Evolutionary conservation across 2,888 invertebrate genomes (phyloP), one percentile per base, ranked within the genome.

Genomic region (Sinotaia quadrata): DNA sequence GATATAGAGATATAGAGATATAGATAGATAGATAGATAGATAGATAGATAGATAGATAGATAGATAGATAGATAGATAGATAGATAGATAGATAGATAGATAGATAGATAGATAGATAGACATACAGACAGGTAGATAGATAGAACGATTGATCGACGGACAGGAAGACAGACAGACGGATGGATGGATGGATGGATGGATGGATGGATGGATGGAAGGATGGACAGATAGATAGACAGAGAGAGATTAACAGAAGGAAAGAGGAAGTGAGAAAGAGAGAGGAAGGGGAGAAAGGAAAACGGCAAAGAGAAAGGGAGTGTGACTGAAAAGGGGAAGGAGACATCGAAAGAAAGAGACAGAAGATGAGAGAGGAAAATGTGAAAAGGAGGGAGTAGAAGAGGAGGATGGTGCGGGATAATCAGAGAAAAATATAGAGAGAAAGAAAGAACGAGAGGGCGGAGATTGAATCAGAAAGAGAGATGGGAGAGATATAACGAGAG

Each of bases 231-330:
- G 10, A 12, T 24, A 7, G 49, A 49, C 7, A 49, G 49, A 49
- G 49, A 49, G 7, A 49, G 7, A 49, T 5, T 49, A 5, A 49
- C 10, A 49, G 7, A 10, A 5, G 4, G 49, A 49, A 24, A 49
- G 49, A 49, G 49, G 24, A 24, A 49, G 49, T 21, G 49, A 49
- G 49, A 49, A 24, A 49, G 49, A 49, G 49, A 49, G 49, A 49
- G 49, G 24, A 24, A 49, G 10, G 24, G 49, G 24, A 24, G 24
- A 5, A 49, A 24, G 24, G 49, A 49, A 24, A 49, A 24, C n/a
- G 49, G 24, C 21, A 49, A 24, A 49, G 10, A 49, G 49, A 49
- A 24, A 49, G 49, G 24, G 49, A 49, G 10, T 21, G 49, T 21
- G n/a, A 49, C 21, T 21, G 49, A 49, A 24, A 49, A 24, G 24